Evolutionary conservation across 2,113 vertebrate genomes (phyloP).

Genomic region (Candoia aspera): DNA sequence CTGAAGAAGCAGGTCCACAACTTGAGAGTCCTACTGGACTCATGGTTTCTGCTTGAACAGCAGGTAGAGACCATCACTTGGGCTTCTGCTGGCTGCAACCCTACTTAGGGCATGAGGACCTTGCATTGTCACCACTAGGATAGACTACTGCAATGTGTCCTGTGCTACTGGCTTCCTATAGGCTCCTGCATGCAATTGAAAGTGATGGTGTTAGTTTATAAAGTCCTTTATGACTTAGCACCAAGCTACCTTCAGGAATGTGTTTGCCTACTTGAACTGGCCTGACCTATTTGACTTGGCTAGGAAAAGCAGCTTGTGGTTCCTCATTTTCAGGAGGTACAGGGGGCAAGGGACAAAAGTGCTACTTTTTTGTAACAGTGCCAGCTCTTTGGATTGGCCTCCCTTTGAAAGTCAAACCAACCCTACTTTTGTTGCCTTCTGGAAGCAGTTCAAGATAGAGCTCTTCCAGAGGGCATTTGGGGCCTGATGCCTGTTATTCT

Average conservation of each 20-base stretch:
- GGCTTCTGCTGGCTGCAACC: too few relatives aligned
- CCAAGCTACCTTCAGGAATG: neutral
- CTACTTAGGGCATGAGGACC: too few relatives aligned
- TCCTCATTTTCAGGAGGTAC: neutral
- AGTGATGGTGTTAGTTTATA: neutral
- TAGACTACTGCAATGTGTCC: too few relatives aligned
- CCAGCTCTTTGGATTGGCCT: neutral
- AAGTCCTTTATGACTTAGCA: too few relatives aligned
- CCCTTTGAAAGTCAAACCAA: neutral
- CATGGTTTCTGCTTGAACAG: too few relatives aligned
- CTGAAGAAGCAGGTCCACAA: too few relatives aligned
- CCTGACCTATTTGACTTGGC: neutral
- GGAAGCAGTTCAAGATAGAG: neutral
- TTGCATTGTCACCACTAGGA: too few relatives aligned
- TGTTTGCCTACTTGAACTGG: neutral
- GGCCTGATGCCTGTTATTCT: neutral
- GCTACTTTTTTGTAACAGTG: neutral
- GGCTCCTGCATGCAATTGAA: neutral
- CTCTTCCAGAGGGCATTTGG: neutral
- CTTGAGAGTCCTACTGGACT: too few relatives aligned
- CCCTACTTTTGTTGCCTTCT: neutral
- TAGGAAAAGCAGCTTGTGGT: neutral
- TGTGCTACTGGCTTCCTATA: neutral
- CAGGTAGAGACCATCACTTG: too few relatives aligned
- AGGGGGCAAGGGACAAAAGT: neutral